phyloP scores from a whole-genome alignment of 2,888 invertebrate genomes.

The Microdon myrmicae region DNA sequence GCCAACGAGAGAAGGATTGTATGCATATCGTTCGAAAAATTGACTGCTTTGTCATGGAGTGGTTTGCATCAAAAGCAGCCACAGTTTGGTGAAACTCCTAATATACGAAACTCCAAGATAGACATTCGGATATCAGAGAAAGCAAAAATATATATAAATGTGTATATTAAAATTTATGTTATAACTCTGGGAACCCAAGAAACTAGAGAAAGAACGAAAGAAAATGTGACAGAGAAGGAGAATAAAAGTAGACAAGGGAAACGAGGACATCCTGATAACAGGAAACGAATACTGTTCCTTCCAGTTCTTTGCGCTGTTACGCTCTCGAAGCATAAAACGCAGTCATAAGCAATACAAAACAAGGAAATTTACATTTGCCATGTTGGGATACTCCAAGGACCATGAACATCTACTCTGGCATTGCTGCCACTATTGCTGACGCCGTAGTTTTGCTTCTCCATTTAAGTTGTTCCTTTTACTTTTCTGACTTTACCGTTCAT shows the following conservation, averaged over 20 bases:
- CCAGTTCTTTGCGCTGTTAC: neutral
- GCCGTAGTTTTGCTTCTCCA: conserved; percentile 41
- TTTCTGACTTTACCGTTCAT: conserved; percentile 7
- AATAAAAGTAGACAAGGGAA: neutral
- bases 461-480: conserved; percentile 6
- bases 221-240: neutral
- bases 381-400: conserved; percentile 49
- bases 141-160: conserved; percentile 49
- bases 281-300: conserved; percentile 18
- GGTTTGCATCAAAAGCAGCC: conserved; percentile 31
- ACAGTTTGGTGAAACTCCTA: conserved; percentile 49
- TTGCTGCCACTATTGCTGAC: no score
- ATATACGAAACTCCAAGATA: no score
- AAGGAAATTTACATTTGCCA: conserved; percentile 50
- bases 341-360: conserved; percentile 51
- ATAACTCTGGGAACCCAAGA: no score
- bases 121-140: no score
- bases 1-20: no score
- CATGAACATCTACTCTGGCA: no score
- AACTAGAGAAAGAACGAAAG: no score
- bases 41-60: conserved; percentile 13
- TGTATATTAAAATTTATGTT: no score
- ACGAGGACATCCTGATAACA: conserved; percentile 21
- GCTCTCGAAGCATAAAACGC: conserved; percentile 38
- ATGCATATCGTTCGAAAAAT: conserved; percentile 41